These are phyloP conservation scores for Phycodurus eques DNA, from an alignment of 2,113 vertebrate species.

Conservation along the genomic window DNA sequence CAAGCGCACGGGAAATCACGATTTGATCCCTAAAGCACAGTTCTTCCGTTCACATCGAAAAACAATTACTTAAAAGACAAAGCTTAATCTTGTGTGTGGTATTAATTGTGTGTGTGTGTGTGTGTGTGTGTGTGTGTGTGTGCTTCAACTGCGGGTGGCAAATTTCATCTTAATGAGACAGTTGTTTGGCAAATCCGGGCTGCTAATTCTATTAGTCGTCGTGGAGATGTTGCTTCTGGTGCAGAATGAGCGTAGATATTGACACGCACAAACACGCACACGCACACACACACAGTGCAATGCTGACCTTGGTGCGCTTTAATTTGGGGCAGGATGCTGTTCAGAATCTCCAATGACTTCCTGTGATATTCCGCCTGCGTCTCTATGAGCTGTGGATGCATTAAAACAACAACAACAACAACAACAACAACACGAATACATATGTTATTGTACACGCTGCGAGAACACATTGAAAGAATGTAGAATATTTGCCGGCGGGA, in stretches of 20 bases:
- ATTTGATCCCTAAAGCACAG: too few species aligned
- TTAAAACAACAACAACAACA: not conserved
- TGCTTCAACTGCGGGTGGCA: constrained; percentile 3
- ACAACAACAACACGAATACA: constrained; percentile 3
- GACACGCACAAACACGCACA: constrained; percentile 8
- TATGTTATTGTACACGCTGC: not conserved
- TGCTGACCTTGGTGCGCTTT: constrained; percentile 97
- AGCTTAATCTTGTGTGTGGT: not conserved
- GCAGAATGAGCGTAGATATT: constrained; percentile 20
- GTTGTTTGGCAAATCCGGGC: constrained; percentile 20
- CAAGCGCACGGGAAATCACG: not conserved
- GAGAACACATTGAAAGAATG: not conserved
- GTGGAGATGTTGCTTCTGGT: constrained; percentile 25
- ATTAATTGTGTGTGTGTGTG: not conserved
- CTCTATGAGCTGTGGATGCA: constrained; percentile 85
- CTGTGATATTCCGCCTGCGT: constrained; percentile 95
- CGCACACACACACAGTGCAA: constrained; percentile 17
- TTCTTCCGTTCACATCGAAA: not conserved
- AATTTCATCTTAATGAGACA: constrained; percentile 27
- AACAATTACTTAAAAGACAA: not conserved
- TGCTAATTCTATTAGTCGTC: constrained; percentile 19
- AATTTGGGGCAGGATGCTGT: constrained; percentile 91
- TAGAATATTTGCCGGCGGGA: not conserved
- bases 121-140: too few species aligned
- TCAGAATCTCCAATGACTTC: constrained; percentile 90